Base-by-base conservation (phyloP, 2,888 invertebrate species). In the Polydrusus cervinus region DNA sequence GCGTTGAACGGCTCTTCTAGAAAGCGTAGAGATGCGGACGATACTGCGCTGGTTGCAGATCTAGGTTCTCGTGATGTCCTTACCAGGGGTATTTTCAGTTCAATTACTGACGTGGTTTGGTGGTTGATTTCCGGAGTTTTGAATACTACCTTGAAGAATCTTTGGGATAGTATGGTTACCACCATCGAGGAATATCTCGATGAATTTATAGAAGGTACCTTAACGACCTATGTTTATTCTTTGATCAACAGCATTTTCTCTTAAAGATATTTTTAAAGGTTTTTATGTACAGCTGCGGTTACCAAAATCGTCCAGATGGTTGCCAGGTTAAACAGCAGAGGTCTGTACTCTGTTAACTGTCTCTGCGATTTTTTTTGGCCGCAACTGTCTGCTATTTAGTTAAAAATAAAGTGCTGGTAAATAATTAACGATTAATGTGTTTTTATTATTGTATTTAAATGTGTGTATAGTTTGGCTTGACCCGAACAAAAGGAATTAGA, bases 1-100 rank as follows among this genome's bases (percentile, higher is more conserved):
- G 10, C 30, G n/a, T n/a, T n/a, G n/a, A n/a, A n/a, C n/a, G n/a
- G n/a, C 0, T 45, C 57, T n/a, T 60, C 64, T 0, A 64, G 64
- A 10, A 64, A 30, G 11, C 64, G 64, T 7, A 11, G 64, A 9
- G 64, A 64, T 20, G 10, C 49, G 5, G 30, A n/a, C 0, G 64
- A 49, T 5, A 49, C 64, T 2, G 16, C 47, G 6, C 9, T 34
- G 8, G 11, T 61, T 20, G 34, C 64, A 1, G 64, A 49, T 9
- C 14, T 49, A 45, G 49, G 25, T 13, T 16, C 25, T 0, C 64
- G 47, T 10, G 47, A 14, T 16, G 14, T 64, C 2, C 25, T 16
- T 16, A 30, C 64, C 3, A 64, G 64, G 14, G 13, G 16, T 16
- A 8, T 49, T 9, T 64, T 49, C 7, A 34, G 16, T 49, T 20